Evolutionary conservation across 2,113 vertebrate genomes (phyloP).

Genomic region (Nyctereutes procyonoides): DNA sequence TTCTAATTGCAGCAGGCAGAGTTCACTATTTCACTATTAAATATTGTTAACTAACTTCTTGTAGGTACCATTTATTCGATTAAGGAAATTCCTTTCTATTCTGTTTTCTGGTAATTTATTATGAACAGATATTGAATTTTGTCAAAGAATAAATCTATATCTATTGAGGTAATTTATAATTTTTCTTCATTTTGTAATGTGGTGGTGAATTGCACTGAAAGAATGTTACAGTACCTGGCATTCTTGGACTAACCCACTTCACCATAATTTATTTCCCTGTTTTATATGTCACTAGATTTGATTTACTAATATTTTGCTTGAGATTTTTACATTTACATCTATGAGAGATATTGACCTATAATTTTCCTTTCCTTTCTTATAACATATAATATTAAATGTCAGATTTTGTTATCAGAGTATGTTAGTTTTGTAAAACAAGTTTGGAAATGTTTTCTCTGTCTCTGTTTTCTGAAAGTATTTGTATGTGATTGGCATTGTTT

Average conservation of each 20-base stretch:
- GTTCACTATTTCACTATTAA: not conserved
- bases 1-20: not conserved
- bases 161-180: not conserved
- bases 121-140: not conserved
- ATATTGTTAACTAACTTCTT: not conserved
- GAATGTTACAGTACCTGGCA: not conserved
- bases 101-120: not conserved
- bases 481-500: not conserved
- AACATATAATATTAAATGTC: not conserved
- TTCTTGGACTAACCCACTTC: not conserved
- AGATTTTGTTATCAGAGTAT: not conserved
- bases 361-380: slow-evolving; percentile 1
- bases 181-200: not conserved
- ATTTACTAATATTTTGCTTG: not conserved
- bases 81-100: not conserved
- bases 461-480: slow-evolving; percentile 17
- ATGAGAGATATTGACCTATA: not conserved
- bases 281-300: not conserved
- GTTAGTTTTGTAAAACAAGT: not conserved
- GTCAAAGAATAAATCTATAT: not conserved
- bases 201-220: not conserved
- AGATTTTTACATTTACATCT: not conserved
- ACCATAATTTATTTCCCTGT: not conserved
- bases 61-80: not conserved
- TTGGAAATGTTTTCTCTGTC: not conserved